Base-by-base conservation (phyloP, 2,113 vertebrate species). In the Apaloderma vittatum region DNA sequence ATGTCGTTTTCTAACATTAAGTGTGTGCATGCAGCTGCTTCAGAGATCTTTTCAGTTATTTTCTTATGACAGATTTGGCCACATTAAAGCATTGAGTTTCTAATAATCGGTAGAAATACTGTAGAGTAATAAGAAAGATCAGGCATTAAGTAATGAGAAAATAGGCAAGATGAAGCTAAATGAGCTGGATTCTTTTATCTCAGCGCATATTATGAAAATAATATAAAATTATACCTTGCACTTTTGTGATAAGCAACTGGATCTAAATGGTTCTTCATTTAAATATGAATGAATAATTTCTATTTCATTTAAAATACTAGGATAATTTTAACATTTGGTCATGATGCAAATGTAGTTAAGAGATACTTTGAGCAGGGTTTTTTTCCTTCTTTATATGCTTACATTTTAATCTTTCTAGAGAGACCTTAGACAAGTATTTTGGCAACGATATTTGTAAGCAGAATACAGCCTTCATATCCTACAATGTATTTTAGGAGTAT, bases 151-250 rank as follows among this genome's bases (percentile, higher is more conserved):
- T 96, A 98, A 98, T 98, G 97, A 98, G 97, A 97, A 97, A 97
- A 96, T 94, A 95, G 97, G 96, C 97, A 97, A 97, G 97, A 98
- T 97, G 98, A 97, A 95, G 96, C 97, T 98, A 98, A 98, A 98
- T 98, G 97, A 98, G 97, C 91, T 94, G 81, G 92, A 97, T 96
- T 97, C 98, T 98, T 98, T 98, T 98, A 98, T 98, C 98, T 98
- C 95, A 90, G 75, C 97, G 97, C 97, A 78, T 97, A 98, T 98
- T 98, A 98, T 94, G 97, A 98, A 97, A 98, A 98, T 98, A 98
- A 98, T 98, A 97, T 98, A 98, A 98, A 98, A 98, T 98, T 98
- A 98, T 97, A 98, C 98, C 97, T 98, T 98, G 83, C 74, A 92
- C 93, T 97, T 97, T 95, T 96, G 96, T 92, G 97, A 97, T 97